Evolutionary conservation across 2,113 vertebrate genomes (phyloP).

Genomic region (Xyrauchen texanus): DNA sequence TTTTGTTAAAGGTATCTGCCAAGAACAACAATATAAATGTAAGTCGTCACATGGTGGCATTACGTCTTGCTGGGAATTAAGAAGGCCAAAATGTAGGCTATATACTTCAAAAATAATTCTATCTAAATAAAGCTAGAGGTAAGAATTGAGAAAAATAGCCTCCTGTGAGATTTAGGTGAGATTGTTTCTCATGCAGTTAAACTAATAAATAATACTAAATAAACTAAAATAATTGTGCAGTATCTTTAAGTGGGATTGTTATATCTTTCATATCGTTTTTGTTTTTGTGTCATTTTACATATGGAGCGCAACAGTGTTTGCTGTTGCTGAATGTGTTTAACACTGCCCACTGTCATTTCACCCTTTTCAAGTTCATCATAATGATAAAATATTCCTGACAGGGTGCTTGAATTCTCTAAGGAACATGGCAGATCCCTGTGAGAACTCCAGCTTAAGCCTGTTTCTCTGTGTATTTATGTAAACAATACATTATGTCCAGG

Average conservation of each 20-base stretch:
- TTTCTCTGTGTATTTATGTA: conserved; percentile 45
- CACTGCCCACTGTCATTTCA: neutral
- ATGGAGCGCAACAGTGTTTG: conserved; percentile 9
- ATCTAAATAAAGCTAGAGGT: no score
- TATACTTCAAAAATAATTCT: no score
- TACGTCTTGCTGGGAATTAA: no score
- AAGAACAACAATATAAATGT: no score
- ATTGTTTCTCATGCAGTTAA: no score
- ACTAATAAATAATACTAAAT: no score
- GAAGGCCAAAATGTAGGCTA: no score
- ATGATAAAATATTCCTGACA: conserved; percentile 25
- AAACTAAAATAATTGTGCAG: neutral
- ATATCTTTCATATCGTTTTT: conserved; percentile 5
- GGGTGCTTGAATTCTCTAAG: conserved; percentile 4
- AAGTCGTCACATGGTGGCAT: no score
- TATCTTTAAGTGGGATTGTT: conserved; percentile 3
- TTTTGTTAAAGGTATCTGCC: no score
- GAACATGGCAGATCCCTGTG: neutral
- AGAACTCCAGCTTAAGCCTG: conserved; percentile 11
- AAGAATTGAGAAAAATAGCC: no score
- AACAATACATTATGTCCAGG: conserved; percentile 43
- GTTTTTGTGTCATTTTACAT: neutral
- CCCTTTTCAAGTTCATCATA: conserved; percentile 5
- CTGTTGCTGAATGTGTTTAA: neutral
- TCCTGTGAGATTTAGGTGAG: no score